Percentiles rank a stretch among this genome's conserved stretches.
phyloP scores from a whole-genome alignment of 2,113 vertebrate species.

The Syrrhaptes paradoxus region DNA sequence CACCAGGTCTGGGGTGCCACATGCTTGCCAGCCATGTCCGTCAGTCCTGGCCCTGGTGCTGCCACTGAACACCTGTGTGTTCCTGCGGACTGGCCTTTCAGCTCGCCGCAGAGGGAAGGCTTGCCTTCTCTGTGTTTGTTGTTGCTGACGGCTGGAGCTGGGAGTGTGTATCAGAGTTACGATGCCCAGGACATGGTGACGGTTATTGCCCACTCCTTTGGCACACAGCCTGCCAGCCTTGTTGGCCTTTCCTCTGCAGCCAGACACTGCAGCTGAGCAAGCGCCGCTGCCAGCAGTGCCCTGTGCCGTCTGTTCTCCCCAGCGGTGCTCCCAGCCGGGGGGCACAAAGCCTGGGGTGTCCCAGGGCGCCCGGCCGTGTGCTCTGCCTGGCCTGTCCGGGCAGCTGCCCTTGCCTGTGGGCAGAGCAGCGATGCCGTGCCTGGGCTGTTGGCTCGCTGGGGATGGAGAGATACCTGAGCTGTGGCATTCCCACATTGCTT shows the following conservation, averaged over 20 bases:
- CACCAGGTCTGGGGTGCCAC: fast-evolving
- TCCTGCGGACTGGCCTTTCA: neutral
- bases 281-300: fast-evolving
- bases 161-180: neutral
- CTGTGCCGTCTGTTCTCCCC: neutral
- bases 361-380: fast-evolving
- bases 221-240: neutral
- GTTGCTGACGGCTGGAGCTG: neutral
- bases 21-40: fast-evolving
- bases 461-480: neutral
- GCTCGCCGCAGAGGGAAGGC: fast-evolving
- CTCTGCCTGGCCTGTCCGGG: neutral
- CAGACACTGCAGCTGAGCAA: fast-evolving
- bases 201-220: neutral
- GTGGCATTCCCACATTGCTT: neutral
- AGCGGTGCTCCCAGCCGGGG: fast-evolving
- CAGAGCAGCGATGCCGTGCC: fast-evolving
- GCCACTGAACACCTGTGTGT: neutral
- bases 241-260: neutral
- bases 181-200: fast-evolving
- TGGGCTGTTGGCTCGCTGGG: neutral
- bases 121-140: neutral
- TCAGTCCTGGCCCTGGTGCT: neutral
- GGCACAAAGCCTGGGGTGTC: neutral
- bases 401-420: neutral